Conservation (phyloP, 2,888 invertebrate species). For the Eupithecia dodoneata region DNA sequence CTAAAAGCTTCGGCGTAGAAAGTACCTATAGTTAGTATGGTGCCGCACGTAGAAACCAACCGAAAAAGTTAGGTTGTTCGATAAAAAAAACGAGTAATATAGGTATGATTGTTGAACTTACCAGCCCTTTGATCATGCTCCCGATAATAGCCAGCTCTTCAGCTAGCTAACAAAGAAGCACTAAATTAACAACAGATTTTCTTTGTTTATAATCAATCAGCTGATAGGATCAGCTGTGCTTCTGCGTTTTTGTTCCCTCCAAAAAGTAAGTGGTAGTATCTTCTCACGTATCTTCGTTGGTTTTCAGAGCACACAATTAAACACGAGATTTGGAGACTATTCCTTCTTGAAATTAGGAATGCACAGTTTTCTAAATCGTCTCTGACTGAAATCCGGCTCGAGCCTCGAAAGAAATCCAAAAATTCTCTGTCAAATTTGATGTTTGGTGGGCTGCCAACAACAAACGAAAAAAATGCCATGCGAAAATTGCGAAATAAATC, state of each 20-base stretch:
- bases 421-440: not conserved
- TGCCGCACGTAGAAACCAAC: not conserved
- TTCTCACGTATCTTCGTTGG: not conserved
- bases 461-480: not conserved
- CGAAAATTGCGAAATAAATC: not conserved
- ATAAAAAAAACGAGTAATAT: not conserved
- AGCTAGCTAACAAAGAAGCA: constrained; percentile 4
- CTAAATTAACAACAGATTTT: not conserved
- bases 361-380: not conserved
- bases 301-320: not conserved
- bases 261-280: not conserved
- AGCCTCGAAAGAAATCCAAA: not conserved
- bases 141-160: constrained; percentile 26
- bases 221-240: constrained; percentile 5
- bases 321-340: not conserved
- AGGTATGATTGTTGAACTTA: constrained; percentile 38
- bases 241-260: not conserved
- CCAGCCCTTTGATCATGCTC: constrained; percentile 58
- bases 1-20: not conserved
- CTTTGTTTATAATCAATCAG: not conserved
- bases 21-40: not conserved
- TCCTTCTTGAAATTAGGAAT: not conserved
- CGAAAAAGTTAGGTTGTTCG: not conserved
- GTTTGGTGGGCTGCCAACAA: not conserved
- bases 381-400: too few species aligned